Percentiles rank a stretch among this genome's conserved stretches.
Evolutionary conservation across 2,797 vertebrate genomes (phyloP).

Genomic region (Eulemur rubriventer): DNA sequence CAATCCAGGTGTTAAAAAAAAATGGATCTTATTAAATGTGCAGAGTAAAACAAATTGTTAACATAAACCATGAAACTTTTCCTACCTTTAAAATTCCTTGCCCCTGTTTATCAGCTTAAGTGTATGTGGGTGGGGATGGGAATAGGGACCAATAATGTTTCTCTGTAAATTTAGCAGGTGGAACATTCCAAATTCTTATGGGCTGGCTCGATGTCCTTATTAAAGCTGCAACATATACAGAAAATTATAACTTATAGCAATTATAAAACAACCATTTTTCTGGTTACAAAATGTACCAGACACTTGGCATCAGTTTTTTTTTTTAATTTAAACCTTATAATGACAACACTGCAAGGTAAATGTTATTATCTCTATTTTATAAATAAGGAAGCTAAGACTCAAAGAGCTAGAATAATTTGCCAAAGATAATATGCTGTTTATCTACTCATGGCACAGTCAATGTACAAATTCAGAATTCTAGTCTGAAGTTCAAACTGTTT

Average conservation of each 20-base stretch:
- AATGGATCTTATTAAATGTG: not conserved
- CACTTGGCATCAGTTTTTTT: not conserved
- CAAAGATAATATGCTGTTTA: not conserved
- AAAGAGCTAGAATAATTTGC: not conserved
- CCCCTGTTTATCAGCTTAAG: not conserved
- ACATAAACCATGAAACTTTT: not conserved
- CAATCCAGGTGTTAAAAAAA: not conserved
- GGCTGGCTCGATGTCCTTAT: not conserved
- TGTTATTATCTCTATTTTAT: not conserved
- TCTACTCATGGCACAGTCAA: not conserved
- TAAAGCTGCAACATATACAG: not conserved
- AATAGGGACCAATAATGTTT: not conserved
- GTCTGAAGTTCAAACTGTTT: not conserved
- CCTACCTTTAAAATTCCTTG: not conserved
- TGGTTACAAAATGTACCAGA: not conserved
- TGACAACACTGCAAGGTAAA: not conserved
- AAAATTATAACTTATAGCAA: not conserved
- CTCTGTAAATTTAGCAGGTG: not conserved
- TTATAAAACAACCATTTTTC: not conserved
- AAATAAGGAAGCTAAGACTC: slow-evolving; percentile 3
- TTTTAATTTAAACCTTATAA: not conserved
- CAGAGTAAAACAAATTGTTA: not conserved
- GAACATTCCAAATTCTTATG: not conserved
- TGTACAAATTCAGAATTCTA: not conserved
- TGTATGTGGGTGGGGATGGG: too few species aligned